phyloP scores from a whole-genome alignment of 2,888 invertebrate genomes.

The Agonopterix arenella region DNA sequence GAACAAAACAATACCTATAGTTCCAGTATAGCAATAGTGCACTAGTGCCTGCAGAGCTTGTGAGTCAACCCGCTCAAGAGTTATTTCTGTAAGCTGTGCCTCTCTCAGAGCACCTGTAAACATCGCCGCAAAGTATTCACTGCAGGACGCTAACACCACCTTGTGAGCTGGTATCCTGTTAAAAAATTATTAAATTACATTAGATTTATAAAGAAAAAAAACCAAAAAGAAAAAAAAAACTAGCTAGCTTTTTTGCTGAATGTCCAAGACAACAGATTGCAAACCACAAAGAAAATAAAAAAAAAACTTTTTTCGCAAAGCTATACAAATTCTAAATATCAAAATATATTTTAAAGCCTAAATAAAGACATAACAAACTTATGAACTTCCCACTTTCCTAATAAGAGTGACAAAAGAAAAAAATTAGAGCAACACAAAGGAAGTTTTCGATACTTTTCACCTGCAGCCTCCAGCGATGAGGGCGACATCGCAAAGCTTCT shows the following conservation, averaged over 20 bases:
- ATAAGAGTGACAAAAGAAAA: not conserved
- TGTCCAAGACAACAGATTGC: too few species aligned
- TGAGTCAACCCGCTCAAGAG: slow-evolving; percentile 89
- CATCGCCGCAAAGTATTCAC: slow-evolving; percentile 97
- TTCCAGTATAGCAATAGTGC: slow-evolving; percentile 94
- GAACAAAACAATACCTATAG: slow-evolving; percentile 52
- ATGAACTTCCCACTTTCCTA: not conserved
- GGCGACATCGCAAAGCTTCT: slow-evolving; percentile 91
- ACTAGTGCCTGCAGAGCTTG: slow-evolving; percentile 91
- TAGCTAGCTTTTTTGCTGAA: too few species aligned
- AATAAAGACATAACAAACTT: not conserved
- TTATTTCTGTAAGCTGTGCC: slow-evolving; percentile 88
- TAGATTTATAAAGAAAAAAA: too few species aligned
- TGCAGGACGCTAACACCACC: slow-evolving; percentile 92
- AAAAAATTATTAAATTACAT: too few species aligned
- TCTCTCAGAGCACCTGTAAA: slow-evolving; percentile 93
- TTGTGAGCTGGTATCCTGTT: slow-evolving; percentile 87
- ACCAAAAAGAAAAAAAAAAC: too few species aligned
- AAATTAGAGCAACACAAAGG: slow-evolving; percentile 3
- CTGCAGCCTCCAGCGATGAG: slow-evolving; percentile 87
- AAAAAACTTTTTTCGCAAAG: too few species aligned
- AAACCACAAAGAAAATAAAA: too few species aligned
- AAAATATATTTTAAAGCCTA: not conserved
- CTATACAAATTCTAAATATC: not conserved
- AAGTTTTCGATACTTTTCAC: slow-evolving; percentile 34